Conservation (phyloP, 92 coral and sea anemone genomes). For the Parazoanthus darwini region DNA sequence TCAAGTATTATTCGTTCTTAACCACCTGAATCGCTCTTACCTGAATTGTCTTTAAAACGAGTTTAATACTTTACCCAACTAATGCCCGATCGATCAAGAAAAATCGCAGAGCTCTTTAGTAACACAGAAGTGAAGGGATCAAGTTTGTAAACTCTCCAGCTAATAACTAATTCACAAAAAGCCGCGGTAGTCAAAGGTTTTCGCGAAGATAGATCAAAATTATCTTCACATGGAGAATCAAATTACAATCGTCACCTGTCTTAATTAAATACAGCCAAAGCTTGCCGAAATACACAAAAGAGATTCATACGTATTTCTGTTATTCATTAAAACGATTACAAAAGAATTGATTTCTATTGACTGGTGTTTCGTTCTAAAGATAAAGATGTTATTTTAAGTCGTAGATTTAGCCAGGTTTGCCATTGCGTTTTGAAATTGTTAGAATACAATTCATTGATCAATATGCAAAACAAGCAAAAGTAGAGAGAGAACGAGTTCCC, state of each 20-base stretch:
- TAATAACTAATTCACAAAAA: background rate
- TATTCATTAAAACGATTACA: background rate
- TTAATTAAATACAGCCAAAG: constrained; percentile 25
- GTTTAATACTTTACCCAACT: background rate
- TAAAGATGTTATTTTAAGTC: background rate
- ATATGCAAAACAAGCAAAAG: background rate
- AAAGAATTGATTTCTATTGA: background rate
- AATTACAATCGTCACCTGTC: constrained; percentile 22
- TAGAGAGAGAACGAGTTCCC: no score
- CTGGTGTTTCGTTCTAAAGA: background rate
- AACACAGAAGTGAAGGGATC: background rate
- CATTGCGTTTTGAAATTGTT: background rate
- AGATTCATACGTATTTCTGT: background rate
- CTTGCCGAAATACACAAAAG: constrained; percentile 20
- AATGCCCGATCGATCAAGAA: background rate
- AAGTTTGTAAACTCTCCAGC: background rate
- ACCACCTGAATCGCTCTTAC: background rate
- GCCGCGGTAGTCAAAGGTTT: background rate
- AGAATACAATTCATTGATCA: background rate
- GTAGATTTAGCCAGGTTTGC: background rate
- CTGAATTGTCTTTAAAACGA: background rate
- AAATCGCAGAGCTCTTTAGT: background rate
- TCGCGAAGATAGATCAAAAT: background rate
- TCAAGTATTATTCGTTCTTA: background rate
- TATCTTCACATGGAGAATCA: constrained; percentile 11